Evolutionary conservation across 2,888 invertebrate genomes (phyloP).

Genomic region (Perithous albicinctus): DNA sequence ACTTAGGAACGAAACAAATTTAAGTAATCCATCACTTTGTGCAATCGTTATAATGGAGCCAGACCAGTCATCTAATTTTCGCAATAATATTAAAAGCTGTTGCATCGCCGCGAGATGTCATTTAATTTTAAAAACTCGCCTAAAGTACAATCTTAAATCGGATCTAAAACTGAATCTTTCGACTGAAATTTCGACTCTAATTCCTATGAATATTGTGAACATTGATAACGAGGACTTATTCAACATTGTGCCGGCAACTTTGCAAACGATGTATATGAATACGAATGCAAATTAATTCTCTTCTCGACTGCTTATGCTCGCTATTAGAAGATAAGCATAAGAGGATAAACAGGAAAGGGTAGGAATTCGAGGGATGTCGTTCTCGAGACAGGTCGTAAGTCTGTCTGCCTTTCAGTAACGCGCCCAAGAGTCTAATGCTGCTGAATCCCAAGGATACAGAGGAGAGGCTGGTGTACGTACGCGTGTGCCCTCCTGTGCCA

Average conservation of each 20-base stretch:
- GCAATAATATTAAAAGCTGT: no score
- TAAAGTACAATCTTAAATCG: no score
- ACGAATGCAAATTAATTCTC: neutral
- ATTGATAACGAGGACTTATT: neutral
- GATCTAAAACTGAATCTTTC: no score
- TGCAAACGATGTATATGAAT: neutral
- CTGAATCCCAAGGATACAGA: neutral
- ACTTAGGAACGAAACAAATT: neutral
- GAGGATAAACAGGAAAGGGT: constrained; percentile 41
- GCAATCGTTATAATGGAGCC: no score
- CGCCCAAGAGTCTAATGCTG: constrained; percentile 40
- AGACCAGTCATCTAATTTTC: no score
- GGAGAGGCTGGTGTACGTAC: neutral
- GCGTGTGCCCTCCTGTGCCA: constrained; percentile 47
- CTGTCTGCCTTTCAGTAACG: constrained; percentile 48
- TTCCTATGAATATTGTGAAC: no score
- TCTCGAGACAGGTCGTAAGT: constrained; percentile 37
- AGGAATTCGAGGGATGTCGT: constrained; percentile 33
- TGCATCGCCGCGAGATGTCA: no score
- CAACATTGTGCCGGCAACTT: neutral
- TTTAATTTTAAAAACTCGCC: no score
- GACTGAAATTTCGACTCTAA: neutral
- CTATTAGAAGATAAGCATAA: constrained; percentile 40
- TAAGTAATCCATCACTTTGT: no score
- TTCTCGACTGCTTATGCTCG: neutral